Evolutionary conservation across 2,888 invertebrate genomes (phyloP).

Genomic region (Hyppa rectilinea): DNA sequence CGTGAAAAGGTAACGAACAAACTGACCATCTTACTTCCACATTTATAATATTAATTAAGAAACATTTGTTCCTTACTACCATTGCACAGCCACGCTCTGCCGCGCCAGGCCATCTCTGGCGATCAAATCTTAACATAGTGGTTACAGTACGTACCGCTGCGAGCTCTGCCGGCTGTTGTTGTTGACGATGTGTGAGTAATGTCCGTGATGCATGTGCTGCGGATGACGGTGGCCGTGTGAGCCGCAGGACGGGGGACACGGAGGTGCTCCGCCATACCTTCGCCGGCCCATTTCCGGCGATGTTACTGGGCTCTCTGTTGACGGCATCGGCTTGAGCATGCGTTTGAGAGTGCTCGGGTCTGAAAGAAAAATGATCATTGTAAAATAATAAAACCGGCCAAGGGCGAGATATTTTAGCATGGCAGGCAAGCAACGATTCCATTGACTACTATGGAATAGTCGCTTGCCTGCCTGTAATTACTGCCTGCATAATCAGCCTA

Average conservation of each 20-base stretch:
- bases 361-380: slow-evolving; percentile 43
- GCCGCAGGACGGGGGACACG: slow-evolving; percentile 92
- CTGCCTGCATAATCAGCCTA: too few relatives aligned
- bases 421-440: too few relatives aligned
- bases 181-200: slow-evolving; percentile 87
- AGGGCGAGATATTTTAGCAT: too few relatives aligned
- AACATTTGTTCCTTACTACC: too few relatives aligned
- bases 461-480: too few relatives aligned
- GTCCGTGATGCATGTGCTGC: slow-evolving; percentile 89
- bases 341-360: slow-evolving; percentile 97
- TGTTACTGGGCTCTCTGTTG: slow-evolving; percentile 96
- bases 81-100: too few relatives aligned
- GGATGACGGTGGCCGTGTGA: slow-evolving; percentile 91
- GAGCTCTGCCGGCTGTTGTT: slow-evolving; percentile 93
- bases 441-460: too few relatives aligned
- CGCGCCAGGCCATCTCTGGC: too few relatives aligned
- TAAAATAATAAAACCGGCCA: too few relatives aligned
- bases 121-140: neutral
- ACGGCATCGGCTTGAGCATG: slow-evolving; percentile 98
- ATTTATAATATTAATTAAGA: too few relatives aligned
- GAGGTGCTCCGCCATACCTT: slow-evolving; percentile 91
- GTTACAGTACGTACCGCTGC: slow-evolving; percentile 90
- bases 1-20: too few relatives aligned
- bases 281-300: slow-evolving; percentile 97
- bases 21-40: too few relatives aligned